phyloP scores from a whole-genome alignment of 2,113 vertebrate genomes.

The Leptobrachium ailaonicum region DNA sequence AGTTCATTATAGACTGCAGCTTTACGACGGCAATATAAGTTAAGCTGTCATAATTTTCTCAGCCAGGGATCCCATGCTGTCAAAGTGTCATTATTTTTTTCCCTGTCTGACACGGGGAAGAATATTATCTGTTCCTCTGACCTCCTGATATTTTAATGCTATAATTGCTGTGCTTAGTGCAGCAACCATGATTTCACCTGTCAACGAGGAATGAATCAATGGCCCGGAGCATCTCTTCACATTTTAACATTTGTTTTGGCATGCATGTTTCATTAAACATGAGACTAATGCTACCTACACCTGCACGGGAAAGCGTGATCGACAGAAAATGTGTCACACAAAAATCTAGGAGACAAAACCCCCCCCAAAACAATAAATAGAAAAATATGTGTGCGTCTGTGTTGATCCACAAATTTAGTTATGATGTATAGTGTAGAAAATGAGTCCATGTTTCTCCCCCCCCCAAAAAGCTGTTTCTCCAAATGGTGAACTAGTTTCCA shows the following conservation, averaged over 20 bases:
- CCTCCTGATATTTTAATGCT: conserved; percentile 91
- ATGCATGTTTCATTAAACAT: conserved; percentile 47
- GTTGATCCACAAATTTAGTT: no score
- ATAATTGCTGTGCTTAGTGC: conserved; percentile 87
- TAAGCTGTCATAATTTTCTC: conserved; percentile 84
- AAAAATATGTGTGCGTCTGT: no score
- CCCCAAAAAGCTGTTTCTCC: no score
- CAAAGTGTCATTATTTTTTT: conserved; percentile 79
- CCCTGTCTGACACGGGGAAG: conserved; percentile 77
- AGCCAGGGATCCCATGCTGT: conserved; percentile 74
- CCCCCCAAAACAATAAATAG: no score
- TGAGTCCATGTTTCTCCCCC: no score
- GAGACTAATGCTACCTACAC: conserved; percentile 22
- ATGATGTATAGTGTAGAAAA: no score
- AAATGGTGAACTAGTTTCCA: no score
- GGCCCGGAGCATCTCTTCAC: conserved; percentile 71
- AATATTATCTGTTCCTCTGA: conserved; percentile 88
- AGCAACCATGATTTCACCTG: conserved; percentile 79
- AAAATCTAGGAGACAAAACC: background rate
- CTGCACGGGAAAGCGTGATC: conserved; percentile 31
- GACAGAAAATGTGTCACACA: conserved; percentile 2
- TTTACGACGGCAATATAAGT: conserved; percentile 82
- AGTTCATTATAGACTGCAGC: conserved; percentile 79
- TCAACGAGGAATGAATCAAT: conserved; percentile 86
- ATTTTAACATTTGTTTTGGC: conserved; percentile 63